A percentile compares a stretch with the other conserved stretches of the same genome.
phyloP scores from a whole-genome alignment of 2,797 vertebrate genomes.

The Novumbra hubbsi region DNA sequence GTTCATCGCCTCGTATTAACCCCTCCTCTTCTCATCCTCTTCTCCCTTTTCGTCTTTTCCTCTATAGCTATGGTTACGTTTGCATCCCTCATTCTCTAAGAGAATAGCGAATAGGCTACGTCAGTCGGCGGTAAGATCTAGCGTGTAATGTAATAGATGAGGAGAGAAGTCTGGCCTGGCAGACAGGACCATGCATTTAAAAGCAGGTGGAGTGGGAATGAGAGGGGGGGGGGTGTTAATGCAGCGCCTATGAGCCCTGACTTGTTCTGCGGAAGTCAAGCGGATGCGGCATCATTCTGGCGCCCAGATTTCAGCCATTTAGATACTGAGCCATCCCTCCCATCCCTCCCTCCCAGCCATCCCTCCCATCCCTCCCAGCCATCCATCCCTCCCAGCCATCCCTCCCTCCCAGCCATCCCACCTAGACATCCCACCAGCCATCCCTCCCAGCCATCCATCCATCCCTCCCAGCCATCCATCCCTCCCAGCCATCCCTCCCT shows the following conservation, averaged over 20 bases:
- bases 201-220: slow-evolving; percentile 74
- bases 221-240: slow-evolving; percentile 58
- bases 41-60: not conserved
- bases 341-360: too few relatives aligned
- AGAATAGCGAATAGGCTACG: not conserved
- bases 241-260: slow-evolving; percentile 80
- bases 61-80: not conserved
- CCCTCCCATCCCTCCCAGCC: too few relatives aligned
- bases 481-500: too few relatives aligned
- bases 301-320: not conserved
- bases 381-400: too few relatives aligned
- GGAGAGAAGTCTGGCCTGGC: slow-evolving; percentile 42
- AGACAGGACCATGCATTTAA: slow-evolving; percentile 75
- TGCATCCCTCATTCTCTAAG: not conserved
- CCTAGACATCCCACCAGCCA: too few relatives aligned
- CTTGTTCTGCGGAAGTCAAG: slow-evolving; percentile 70
- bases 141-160: not conserved
- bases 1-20: not conserved
- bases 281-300: slow-evolving; percentile 13
- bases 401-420: too few relatives aligned
- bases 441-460: too few relatives aligned
- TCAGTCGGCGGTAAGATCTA: not conserved
- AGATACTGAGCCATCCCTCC: too few relatives aligned
- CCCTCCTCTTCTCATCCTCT: not conserved
- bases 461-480: too few relatives aligned